Evolutionary conservation across 2,888 invertebrate genomes (phyloP).

Genomic region (Tetragonula carbonaria): DNA sequence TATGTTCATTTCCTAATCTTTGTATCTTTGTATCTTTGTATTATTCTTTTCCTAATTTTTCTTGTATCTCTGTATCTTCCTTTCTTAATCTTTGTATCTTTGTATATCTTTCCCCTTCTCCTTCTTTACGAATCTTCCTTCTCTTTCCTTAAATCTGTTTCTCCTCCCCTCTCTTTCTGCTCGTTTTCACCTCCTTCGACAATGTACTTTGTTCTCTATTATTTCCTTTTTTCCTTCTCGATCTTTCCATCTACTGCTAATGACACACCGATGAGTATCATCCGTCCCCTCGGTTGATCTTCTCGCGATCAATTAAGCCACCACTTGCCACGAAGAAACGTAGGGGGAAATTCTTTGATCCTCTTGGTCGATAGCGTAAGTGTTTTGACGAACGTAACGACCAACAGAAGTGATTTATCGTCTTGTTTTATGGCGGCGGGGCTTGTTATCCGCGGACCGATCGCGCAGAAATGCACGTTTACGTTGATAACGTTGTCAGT

Average conservation of each 20-base stretch:
- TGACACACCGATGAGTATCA: constrained; percentile 8
- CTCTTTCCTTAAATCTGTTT: background rate
- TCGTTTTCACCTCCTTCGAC: background rate
- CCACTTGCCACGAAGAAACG: background rate
- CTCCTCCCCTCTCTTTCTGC: background rate
- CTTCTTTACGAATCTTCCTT: background rate
- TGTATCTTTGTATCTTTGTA: constrained; percentile 11
- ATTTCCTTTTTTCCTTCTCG: background rate
- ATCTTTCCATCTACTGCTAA: constrained; percentile 15
- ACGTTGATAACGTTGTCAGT: constrained; percentile 32
- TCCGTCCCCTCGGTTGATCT: background rate
- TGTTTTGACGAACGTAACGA: constrained; percentile 43
- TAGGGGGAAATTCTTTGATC: background rate
- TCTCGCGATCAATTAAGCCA: constrained; percentile 39
- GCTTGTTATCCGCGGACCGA: constrained; percentile 10
- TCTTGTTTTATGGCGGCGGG: constrained; percentile 10
- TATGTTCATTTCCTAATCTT: constrained; percentile 1
- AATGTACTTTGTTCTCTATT: background rate
- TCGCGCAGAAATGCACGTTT: constrained; percentile 5
- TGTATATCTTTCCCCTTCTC: background rate
- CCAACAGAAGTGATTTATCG: constrained; percentile 35
- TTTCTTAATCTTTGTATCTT: background rate
- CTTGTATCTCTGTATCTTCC: background rate
- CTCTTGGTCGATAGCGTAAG: background rate
- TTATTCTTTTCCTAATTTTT: background rate